Evolutionary conservation across 2,797 vertebrate species (phyloP), one percentile per base, ranked within the genome.

Genomic region (Chanos chanos): DNA sequence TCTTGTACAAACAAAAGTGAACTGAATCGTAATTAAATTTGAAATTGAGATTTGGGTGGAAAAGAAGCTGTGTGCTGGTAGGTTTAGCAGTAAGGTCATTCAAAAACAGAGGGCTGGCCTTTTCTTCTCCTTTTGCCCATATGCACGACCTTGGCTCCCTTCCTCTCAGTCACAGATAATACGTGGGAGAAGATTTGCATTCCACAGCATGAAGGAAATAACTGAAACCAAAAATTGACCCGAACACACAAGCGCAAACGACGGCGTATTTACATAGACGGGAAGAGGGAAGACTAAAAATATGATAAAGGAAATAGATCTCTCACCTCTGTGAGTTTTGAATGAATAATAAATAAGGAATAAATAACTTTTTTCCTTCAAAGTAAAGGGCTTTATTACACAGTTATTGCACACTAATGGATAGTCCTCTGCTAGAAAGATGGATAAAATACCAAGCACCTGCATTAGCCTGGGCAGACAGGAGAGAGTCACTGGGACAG

Each of bases 71-170:
- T 30, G 37, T 37, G 41, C 12, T 48, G 44, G n/a, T n/a, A n/a
- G n/a, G n/a, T n/a, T n/a, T 21, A 33, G 18, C 6, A 28, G 25
- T 45, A 10, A 8, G 48, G 43, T 10, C 7, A 12, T 24, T 28
- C n/a, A 33, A 47, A 54, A 54, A 50, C 36, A 31, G 21, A 47
- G 59, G 7, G 5, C 39, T 68, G 37, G 39, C 47, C 34, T 30
- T 57, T 44, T 45, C 61, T 16, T 22, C 10, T 66, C 24, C 53
- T 47, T 56, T 50, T 34, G 43, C 62, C 63, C 50, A 25, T 47
- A 39, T 44, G 64, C 59, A 19, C 72, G 73, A 72, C 70, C 70
- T 67, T 70, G 71, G 51, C 41, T 64, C 15, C 24, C 65, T 65
- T 51, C 54, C 61, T 57, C 39, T 66, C 47, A 48, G 41, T 21